A percentile compares a stretch with the other conserved stretches of the same genome.
These are phyloP conservation scores for Cyrtonyx montezumae DNA, from an alignment of 2,113 vertebrate genomes.

Conservation along the genomic window DNA sequence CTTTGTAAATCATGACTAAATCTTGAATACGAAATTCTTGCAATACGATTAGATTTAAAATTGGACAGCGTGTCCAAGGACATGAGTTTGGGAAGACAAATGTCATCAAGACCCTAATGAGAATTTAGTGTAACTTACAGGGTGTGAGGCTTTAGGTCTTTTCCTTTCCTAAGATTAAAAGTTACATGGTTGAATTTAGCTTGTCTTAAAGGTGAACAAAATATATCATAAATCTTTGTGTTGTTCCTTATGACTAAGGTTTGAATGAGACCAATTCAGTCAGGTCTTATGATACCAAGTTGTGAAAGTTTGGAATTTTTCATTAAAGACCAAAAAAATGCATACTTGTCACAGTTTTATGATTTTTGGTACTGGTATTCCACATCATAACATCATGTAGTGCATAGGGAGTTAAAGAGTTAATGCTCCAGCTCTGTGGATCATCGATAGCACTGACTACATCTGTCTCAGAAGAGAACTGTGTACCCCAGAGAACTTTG, in stretches of 20 bases:
- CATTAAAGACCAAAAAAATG: background rate
- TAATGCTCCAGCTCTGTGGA: no score
- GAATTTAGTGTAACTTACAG: background rate
- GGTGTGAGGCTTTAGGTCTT: background rate
- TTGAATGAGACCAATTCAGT: background rate
- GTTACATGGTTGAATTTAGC: background rate
- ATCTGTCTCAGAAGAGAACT: no score
- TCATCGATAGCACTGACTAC: no score
- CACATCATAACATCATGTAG: no score
- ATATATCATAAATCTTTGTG: background rate
- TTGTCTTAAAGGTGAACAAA: background rate
- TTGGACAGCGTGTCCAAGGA: background rate
- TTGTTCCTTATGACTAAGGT: background rate
- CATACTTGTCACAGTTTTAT: background rate
- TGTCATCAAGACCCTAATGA: background rate
- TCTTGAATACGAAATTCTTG: background rate
- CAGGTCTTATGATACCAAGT: rapidly evolving
- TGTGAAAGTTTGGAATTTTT: background rate
- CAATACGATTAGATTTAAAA: background rate
- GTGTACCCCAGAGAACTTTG: no score
- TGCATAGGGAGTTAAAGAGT: no score
- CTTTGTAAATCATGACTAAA: background rate
- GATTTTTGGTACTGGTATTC: no score
- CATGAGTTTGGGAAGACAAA: background rate
- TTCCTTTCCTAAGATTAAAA: conserved; percentile 36